These are phyloP conservation scores for Polia nebulosa DNA, from an alignment of 2,888 invertebrate genomes.

Conservation along the genomic window DNA sequence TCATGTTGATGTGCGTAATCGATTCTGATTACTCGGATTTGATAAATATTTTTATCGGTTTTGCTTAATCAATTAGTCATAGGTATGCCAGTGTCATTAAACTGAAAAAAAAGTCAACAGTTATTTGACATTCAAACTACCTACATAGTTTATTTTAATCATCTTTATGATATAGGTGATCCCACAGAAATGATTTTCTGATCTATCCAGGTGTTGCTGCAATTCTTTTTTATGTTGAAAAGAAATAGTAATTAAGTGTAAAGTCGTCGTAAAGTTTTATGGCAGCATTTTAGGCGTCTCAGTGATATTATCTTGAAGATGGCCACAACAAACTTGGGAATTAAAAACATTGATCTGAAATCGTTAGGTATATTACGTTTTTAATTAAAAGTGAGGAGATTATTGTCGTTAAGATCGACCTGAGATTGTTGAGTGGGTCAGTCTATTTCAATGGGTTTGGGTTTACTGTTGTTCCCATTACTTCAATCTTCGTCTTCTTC, in stretches of 20 bases:
- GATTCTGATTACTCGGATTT: conserved; percentile 47
- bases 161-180: background rate
- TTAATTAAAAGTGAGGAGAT: conserved; percentile 6
- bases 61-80: conserved; percentile 32
- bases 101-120: conserved; percentile 14
- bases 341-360: conserved; percentile 23
- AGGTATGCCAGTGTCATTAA: conserved; percentile 26
- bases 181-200: background rate
- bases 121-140: conserved; percentile 10
- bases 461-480: background rate
- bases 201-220: conserved; percentile 21
- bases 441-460: background rate
- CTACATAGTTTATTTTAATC: background rate
- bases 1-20: conserved; percentile 44
- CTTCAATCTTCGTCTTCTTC: background rate
- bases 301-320: conserved; percentile 30
- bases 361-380: conserved; percentile 8
- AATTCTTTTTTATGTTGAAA: conserved; percentile 13
- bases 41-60: conserved; percentile 56
- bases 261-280: conserved; percentile 34
- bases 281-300: conserved; percentile 27
- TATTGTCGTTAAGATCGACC: conserved; percentile 7
- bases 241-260: conserved; percentile 22
- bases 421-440: conserved; percentile 1
- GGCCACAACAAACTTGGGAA: conserved; percentile 8